Evolutionary conservation across 2,888 invertebrate species (phyloP), one percentile per base, ranked within the genome.

Genomic region (Dolichomitus sp.): DNA sequence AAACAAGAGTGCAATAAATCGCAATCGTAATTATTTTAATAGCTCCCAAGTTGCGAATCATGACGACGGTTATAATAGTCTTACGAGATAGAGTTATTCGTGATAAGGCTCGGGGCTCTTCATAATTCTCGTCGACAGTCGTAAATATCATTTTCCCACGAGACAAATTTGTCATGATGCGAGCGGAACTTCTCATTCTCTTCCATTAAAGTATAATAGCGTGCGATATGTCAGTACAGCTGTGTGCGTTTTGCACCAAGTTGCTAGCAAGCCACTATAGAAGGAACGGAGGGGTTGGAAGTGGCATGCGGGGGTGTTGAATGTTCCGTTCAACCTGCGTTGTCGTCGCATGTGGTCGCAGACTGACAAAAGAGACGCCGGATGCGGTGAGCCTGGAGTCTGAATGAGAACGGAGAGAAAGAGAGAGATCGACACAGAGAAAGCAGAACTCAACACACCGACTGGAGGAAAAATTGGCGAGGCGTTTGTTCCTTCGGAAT

Each of bases 311-410:
- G 59, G 14, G 42, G 59, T 75, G 79, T 50, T 68, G 81, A 78
- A 81, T 63, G 75, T 65, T 63, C 57, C 27, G 74, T 48, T 83
- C 52, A 63, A 72, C 42, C 50, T 45, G n/a, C 69, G 65, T 65
- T 68, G 65, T 74, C 12, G 65, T 23, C 27, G 80, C 72, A 68
- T 61, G 80, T 76, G 66, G 68, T 75, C 66, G 65, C 27, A 45
- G 54, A 76, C 66, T 76, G 76, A 83, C 83, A 83, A 83, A 80
- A 83, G 83, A 72, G 61, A 80, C 40, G 61, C 76, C 76, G 76
- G 68, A 76, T 76, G 68, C 79, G 81, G 81, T 37, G 59, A 83
- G 76, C 70, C 79, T 70, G 82, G 68, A 48, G 80, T 76, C 27
- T 40, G 30, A 30, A 42, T 50, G 68, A 54, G 70, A 76, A 57